Evolutionary conservation across 2,797 vertebrate species (phyloP), one percentile per base, ranked within the genome.

Genomic region (Leucoraja ocellata): DNA sequence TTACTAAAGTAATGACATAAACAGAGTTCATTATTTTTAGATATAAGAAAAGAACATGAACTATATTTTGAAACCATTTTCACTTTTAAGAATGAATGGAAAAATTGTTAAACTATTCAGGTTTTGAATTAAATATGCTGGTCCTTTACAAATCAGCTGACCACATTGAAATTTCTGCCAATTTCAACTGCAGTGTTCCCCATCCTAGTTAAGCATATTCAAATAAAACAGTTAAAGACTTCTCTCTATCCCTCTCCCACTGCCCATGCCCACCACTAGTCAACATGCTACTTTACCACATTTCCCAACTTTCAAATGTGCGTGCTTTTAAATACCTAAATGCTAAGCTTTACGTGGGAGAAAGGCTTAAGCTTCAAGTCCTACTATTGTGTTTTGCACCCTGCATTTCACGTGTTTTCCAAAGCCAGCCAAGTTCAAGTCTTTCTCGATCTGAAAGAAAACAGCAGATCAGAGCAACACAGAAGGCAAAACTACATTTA

Each of bases 361-460:
- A 95, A 94, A 95, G 95, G 95, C 95, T 96, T 96, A 96, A 96
- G 96, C 95, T 95, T 96, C 95, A 95, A 95, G 95, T 97, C 96
- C 96, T 96, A 96, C 96, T 96, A 95, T 96, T 95, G 95, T 95
- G 96, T 95, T 97, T 97, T 97, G 97, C 96, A 96, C 97, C 97
- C 97, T 97, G 97, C 97, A 97, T 97, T 97, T 97, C 97, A 95
- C 95, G 96, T 96, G 97, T 97, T 96, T 92, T 97, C 97, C 97
- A 97, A 97, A 97, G 97, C 96, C 97, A 95, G 97, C 94, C 95
- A 96, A 97, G 96, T 96, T 96, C 96, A 97, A 96, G 96, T 97
- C 96, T 97, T 95, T 97, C 97, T 97, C 97, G 97, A 98, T 98
- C 97, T 98, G 97, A 97, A 98, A 98, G 96, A 97, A 97, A 98